Evolutionary conservation across 2,113 vertebrate species (phyloP).

Genomic region (Oxygymnocypris stewartii): DNA sequence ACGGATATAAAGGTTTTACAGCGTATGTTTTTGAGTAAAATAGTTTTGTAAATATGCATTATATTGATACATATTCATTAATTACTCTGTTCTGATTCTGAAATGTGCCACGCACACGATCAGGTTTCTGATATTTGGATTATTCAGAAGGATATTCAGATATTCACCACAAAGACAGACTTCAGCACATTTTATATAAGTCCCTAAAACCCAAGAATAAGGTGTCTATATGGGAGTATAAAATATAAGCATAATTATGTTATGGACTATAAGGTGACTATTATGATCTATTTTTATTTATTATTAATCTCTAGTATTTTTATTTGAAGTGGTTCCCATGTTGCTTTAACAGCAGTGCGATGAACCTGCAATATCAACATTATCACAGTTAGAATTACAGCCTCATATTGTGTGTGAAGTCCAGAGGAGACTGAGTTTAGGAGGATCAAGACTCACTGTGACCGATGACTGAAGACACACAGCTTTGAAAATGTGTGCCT

Average conservation of each 20-base stretch:
- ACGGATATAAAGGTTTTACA: too few relatives aligned
- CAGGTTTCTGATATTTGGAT: neutral
- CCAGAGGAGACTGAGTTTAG: constrained; percentile 55
- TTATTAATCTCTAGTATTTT: neutral
- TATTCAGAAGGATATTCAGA: neutral
- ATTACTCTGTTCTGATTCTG: too few relatives aligned
- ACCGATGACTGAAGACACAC: constrained; percentile 61
- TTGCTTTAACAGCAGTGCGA: constrained; percentile 64
- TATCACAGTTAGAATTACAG: constrained; percentile 66
- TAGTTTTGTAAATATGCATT: too few relatives aligned
- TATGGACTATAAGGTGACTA: neutral
- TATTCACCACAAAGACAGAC: neutral
- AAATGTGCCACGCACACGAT: too few relatives aligned
- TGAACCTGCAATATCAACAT: constrained; percentile 64
- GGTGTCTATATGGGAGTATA: neutral
- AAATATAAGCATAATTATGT: neutral
- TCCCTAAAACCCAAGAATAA: neutral
- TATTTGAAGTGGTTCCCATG: constrained; percentile 21
- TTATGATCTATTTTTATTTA: neutral
- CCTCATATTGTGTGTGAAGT: constrained; percentile 43
- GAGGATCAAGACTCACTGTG: constrained; percentile 53
- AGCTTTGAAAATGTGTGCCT: constrained; percentile 64
- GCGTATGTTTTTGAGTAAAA: too few relatives aligned
- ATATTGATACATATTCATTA: too few relatives aligned
- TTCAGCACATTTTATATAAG: neutral